Percentiles rank a stretch among this genome's conserved stretches.
These are phyloP conservation scores for Takifugu flavidus DNA, from an alignment of 2,113 vertebrate species.

Conservation along the genomic window DNA sequence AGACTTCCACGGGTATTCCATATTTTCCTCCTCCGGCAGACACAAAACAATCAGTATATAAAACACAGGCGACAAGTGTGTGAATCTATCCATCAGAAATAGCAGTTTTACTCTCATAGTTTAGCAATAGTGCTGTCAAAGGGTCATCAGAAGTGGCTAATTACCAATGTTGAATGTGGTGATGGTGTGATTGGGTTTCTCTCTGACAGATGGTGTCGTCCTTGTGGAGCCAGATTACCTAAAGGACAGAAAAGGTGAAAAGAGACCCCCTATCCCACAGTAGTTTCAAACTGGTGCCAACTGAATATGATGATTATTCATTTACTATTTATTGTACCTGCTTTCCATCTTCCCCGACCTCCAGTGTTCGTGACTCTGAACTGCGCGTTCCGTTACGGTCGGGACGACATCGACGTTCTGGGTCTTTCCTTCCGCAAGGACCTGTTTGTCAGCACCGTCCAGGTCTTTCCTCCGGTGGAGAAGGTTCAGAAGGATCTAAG, in stretches of 20 bases:
- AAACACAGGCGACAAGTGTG: too few relatives aligned
- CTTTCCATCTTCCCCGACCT: neutral
- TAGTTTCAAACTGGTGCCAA: too few relatives aligned
- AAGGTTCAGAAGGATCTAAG: slow-evolving; percentile 79
- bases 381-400: slow-evolving; percentile 90
- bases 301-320: neutral
- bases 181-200: neutral
- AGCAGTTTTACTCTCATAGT: too few relatives aligned
- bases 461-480: slow-evolving; percentile 80
- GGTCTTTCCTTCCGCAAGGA: slow-evolving; percentile 92
- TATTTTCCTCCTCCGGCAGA: too few relatives aligned
- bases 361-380: slow-evolving; percentile 89
- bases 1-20: too few relatives aligned
- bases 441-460: slow-evolving; percentile 87
- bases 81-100: too few relatives aligned
- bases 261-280: neutral
- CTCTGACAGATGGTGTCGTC: slow-evolving; percentile 61
- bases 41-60: too few relatives aligned
- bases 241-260: slow-evolving; percentile 75
- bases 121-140: too few relatives aligned
- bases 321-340: neutral
- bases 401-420: slow-evolving; percentile 88
- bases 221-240: slow-evolving; percentile 68
- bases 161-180: too few relatives aligned
- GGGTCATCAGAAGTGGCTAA: too few relatives aligned